A percentile compares a stretch with the other conserved stretches of the same genome.
phyloP scores from a whole-genome alignment of 2,888 invertebrate genomes.

The Caenorhabditis wallacei region DNA sequence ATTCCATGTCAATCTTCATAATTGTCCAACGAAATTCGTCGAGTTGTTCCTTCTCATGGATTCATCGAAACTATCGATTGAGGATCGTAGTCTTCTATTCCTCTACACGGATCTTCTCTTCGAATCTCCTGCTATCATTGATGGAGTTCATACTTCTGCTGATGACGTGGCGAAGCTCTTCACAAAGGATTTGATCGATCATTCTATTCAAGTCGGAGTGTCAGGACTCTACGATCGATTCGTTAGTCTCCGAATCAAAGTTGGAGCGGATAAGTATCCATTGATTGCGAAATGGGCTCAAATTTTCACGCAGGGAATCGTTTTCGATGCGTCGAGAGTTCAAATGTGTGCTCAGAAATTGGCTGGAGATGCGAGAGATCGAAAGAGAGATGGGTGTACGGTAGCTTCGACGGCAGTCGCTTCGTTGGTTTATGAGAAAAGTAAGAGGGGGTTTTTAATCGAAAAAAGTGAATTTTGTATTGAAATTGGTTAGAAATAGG shows the following conservation, averaged over 20 bases:
- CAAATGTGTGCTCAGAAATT: constrained; percentile 89
- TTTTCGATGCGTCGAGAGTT: constrained; percentile 62
- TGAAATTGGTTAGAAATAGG: too few relatives aligned
- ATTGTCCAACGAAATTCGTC: constrained; percentile 75
- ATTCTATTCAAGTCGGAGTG: constrained; percentile 77
- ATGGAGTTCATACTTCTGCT: constrained; percentile 72
- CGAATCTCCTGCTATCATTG: constrained; percentile 87
- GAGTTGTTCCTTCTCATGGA: constrained; percentile 78
- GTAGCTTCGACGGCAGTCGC: constrained; percentile 84
- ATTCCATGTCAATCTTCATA: constrained; percentile 76
- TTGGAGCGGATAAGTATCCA: constrained; percentile 89
- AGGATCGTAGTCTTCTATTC: constrained; percentile 85
- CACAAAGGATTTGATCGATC: constrained; percentile 80
- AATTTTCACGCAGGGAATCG: constrained; percentile 87
- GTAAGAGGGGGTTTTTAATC: constrained; percentile 25
- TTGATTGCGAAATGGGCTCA: constrained; percentile 89
- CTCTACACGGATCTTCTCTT: constrained; percentile 89
- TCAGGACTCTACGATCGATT: constrained; percentile 74
- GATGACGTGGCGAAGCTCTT: constrained; percentile 90
- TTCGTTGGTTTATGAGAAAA: constrained; percentile 66
- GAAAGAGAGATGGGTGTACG: constrained; percentile 88
- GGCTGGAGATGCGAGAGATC: constrained; percentile 90
- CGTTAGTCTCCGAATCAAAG: constrained; percentile 75
- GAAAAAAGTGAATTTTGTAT: too few relatives aligned
- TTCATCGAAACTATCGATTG: constrained; percentile 69